Evolutionary conservation across 2,888 invertebrate species (phyloP).

Genomic region (Microctonus aethiopoides): DNA sequence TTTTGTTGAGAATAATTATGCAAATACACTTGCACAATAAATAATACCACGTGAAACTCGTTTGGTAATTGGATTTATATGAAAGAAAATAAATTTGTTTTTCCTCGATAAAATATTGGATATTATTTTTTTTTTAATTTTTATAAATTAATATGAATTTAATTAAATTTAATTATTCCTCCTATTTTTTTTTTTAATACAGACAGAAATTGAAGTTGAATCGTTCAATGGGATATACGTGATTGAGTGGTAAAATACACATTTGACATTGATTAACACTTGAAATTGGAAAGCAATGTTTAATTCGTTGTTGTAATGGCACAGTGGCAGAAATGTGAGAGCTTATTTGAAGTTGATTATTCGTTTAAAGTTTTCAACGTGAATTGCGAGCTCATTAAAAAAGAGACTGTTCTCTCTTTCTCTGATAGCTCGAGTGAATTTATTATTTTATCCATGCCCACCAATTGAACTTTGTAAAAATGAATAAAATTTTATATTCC

Average conservation of each 20-base stretch:
- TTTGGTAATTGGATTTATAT: neutral
- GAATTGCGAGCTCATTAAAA: conserved; percentile 49
- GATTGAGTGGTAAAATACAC: conserved; percentile 22
- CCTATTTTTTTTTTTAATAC: neutral
- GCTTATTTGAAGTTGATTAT: conserved; percentile 40
- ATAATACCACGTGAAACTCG: conserved; percentile 5
- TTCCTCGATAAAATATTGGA: neutral
- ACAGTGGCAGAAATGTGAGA: conserved; percentile 11
- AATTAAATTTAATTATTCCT: neutral
- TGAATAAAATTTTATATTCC: no score
- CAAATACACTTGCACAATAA: conserved; percentile 6
- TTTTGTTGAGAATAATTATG: conserved; percentile 10
- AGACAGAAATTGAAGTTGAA: neutral
- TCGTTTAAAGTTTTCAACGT: conserved; percentile 44
- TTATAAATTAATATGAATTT: neutral
- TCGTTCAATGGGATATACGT: conserved; percentile 8
- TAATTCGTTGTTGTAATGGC: conserved; percentile 52
- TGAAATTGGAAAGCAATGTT: conserved; percentile 54
- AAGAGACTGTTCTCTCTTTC: neutral
- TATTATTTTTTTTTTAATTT: neutral
- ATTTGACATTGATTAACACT: conserved; percentile 46
- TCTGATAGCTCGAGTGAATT: neutral
- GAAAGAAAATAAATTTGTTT: neutral
- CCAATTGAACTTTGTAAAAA: no score
- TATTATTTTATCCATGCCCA: no score